Base-by-base conservation (phyloP, 2,113 vertebrate species). In the Eulemur macaco region DNA sequence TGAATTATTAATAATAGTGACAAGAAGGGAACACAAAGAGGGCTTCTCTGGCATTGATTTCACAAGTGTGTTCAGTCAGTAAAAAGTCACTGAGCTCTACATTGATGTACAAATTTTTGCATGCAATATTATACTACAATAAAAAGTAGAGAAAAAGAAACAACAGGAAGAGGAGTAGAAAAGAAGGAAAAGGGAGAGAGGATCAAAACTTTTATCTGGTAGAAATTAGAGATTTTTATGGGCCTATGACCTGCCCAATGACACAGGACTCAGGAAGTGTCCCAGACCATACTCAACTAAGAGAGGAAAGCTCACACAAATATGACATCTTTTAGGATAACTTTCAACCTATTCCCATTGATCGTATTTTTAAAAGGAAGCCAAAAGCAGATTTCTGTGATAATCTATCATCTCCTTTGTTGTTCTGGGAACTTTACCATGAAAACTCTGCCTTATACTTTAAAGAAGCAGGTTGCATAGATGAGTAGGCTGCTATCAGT, bases 1-100 rank as follows among this genome's bases (percentile, higher is more conserved):
- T 29, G 3, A 9, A 18, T 54, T 54, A 54, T 8, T n/a, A 39
- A 6, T 60, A 11, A 12, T 7, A 15, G 50, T 7, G 25, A 69
- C 13, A 25, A 71, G 63, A 95, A 39, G 1, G 3, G 7, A 78
- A 7, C 0, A 3, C 5, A 1, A 54, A 18, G 11, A 39, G 9
- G 29, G 17, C 12, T 93, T 73, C 29, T 45, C 6, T 2, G 42
- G 69, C 42, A 14, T 4, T 60, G 18, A 37, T 20, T 37, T 5
- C 11, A 54, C 2, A 50, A 23, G 5, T 5, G 1, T n/a, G 18
- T n/a, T 45, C 27, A 39, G 13, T 23, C 42, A 29, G 4, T n/a
- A 34, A 85, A 54, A 42, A 42, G 63, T 45, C 37, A 52, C 52
- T 18, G 23, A 42, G 25, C 45, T 81, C 5, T 29, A 58, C 8